Evolutionary conservation across 2,113 vertebrate species (phyloP), one percentile per base, ranked within the genome.

Genomic region (Tragulus kanchil): DNA sequence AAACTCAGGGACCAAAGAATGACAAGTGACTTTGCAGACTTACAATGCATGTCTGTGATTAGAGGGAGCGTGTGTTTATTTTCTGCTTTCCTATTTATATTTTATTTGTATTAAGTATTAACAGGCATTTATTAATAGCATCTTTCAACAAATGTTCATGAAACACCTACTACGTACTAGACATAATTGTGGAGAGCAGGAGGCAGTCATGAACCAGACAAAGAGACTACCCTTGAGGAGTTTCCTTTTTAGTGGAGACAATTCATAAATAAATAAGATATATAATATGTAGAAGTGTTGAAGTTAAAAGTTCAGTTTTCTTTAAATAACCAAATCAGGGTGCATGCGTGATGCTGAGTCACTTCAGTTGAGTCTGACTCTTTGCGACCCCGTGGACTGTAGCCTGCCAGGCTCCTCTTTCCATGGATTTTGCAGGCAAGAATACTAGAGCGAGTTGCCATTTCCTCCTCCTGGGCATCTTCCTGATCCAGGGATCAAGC

Each of bases 1-100:
- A 82, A 98, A 87, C 28, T 62, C 17, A 82, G 65, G 31, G 88
- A 95, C 25, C 59, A 59, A 95, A 90, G 81, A 92, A 58, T 31
- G 79, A 11, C n/a, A 64, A 10, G 73, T 81, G 36, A 78, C 56
- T 97, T 97, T 95, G 45, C 52, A 26, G 25, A 73, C 31, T 19
- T 85, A 8, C 81, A 65, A 64, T 93, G 7, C 3, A 28, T 93
- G 58, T 54, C 62, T 94, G 3, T 97, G 36, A 90, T 65, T 67
- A 90, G 16, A 96, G 42, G 26, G 16, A 93, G 1, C 5, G 6
- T 89, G 42, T 26, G 11, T 77, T 31, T 85, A 42, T 94, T 78
- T 96, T 83, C 23, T 78, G 14, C 75, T 95, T 94, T 54, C 15
- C 54, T 62, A n/a, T 61, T 93, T 95, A 50, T 58, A 45, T 54